These are phyloP conservation scores for Typhlichthys eigenmanni DNA, from an alignment of 2,797 vertebrate species.

Conservation along the genomic window DNA sequence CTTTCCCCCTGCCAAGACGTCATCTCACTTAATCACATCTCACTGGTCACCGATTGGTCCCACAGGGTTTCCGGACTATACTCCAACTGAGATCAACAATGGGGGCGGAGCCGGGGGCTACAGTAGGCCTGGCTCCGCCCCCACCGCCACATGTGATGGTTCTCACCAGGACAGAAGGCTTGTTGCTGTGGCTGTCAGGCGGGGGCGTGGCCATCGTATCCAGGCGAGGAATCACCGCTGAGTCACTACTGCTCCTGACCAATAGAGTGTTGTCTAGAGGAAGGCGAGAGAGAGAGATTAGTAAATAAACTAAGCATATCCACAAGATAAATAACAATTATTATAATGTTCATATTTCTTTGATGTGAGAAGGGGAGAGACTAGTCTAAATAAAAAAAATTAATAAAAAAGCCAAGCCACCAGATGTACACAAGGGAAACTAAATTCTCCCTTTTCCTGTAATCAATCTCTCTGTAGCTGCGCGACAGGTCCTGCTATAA, in stretches of 20 bases:
- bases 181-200: conserved; percentile 48
- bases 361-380: conserved; percentile 13
- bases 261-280: conserved; percentile 69
- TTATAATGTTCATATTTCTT: too few relatives aligned
- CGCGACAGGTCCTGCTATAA: conserved; percentile 62
- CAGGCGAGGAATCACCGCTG: conserved; percentile 43
- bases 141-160: too few relatives aligned
- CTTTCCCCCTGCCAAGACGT: too few relatives aligned
- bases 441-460: conserved; percentile 64
- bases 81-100: too few relatives aligned
- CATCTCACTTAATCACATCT: too few relatives aligned
- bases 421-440: conserved; percentile 42
- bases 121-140: too few relatives aligned
- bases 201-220: conserved; percentile 50
- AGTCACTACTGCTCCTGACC: conserved; percentile 80
- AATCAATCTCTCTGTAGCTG: conserved; percentile 73
- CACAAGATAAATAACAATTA: too few relatives aligned
- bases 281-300: not conserved
- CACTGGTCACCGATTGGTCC: too few relatives aligned
- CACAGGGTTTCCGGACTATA: too few relatives aligned
- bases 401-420: not conserved
- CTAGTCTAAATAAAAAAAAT: conserved; percentile 13
- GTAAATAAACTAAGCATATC: too few relatives aligned
- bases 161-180: conserved; percentile 76
- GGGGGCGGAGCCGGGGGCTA: too few relatives aligned